phyloP scores from a whole-genome alignment of 2,888 invertebrate species.

The Epinotia bilunana region DNA sequence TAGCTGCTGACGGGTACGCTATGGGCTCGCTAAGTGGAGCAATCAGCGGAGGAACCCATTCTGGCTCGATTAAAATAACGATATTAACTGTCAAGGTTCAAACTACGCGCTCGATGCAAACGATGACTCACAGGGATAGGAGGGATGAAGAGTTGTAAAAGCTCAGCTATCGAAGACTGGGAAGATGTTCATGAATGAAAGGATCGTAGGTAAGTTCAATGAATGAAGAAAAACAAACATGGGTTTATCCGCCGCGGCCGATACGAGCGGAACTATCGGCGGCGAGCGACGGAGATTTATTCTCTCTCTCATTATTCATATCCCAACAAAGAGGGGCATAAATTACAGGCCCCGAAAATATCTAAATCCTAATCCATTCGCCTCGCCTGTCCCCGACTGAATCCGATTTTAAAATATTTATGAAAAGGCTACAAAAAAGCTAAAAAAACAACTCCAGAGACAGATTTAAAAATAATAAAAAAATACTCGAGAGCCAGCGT shows the following conservation, averaged over 20 bases:
- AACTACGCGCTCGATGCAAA: constrained; percentile 2
- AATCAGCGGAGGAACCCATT: constrained; percentile 20
- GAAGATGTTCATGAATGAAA: constrained; percentile 36
- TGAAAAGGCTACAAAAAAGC: constrained; percentile 77
- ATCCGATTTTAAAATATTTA: constrained; percentile 84
- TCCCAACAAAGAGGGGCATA: constrained; percentile 81
- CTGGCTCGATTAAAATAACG: constrained; percentile 19
- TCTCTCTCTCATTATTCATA: constrained; percentile 80
- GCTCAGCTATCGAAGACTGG: not conserved
- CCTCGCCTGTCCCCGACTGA: constrained; percentile 79
- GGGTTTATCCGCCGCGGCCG: constrained; percentile 28
- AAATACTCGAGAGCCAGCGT: constrained; percentile 76
- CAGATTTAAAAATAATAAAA: constrained; percentile 79
- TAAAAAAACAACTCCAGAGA: constrained; percentile 70
- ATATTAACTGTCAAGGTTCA: constrained; percentile 18
- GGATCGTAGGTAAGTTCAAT: constrained; percentile 21
- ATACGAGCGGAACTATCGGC: constrained; percentile 51
- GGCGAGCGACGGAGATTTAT: constrained; percentile 64
- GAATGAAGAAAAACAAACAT: constrained; percentile 45
- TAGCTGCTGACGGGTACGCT: constrained; percentile 74
- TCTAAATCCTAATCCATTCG: constrained; percentile 84
- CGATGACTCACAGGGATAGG: not conserved
- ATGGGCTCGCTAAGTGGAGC: constrained; percentile 61
- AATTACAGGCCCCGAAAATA: constrained; percentile 82
- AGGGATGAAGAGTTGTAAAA: not conserved